Evolutionary conservation across 2,113 vertebrate genomes (phyloP), one percentile per base, ranked within the genome.

Genomic region (Nothocercus nigrocapillus): DNA sequence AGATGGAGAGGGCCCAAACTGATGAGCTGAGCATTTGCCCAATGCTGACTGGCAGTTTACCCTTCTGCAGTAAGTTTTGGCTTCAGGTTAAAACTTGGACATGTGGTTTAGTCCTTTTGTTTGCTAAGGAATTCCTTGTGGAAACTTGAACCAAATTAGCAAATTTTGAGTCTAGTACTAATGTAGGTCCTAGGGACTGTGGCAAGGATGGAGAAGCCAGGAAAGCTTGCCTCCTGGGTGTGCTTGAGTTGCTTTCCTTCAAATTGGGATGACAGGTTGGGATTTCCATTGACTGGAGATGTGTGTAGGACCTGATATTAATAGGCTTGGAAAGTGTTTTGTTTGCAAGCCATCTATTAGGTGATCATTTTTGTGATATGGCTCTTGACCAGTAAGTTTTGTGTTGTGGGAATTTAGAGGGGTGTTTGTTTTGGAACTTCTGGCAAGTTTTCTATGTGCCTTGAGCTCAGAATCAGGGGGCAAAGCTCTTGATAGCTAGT

Each of bases 191-290:
- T 6, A 78, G 30, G 85, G 78, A 6, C n/a, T 59, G 51, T 42
- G 63, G 51, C 21, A 54, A 13, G 13, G 11, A 5, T 2, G 5
- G 51, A 49, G n/a, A 45, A 62, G 28, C 21, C 14, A 56, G 21
- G 42, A 62, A 36, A 21, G 30, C 28, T 66, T 1, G 30, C 5
- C 10, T 58, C 8, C 7, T 61, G 38, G 25, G 18, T 2, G 0
- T n/a, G 47, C 16, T 18, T 51, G 12, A 30, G 21, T 34, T 42
- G 5, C 2, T 42, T n/a, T 30, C 25, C 15, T 44, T 44, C 30
- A 16, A 58, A 10, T 12, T 67, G 20, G 5, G 3, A 11, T 72
- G 66, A 36, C 19, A n/a, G 73, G n/a, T 7, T 47, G 16, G 45
- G 45, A 8, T 47, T 7, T 62, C 17, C 21, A 18, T 59, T 51